A percentile compares a stretch with the other conserved stretches of the same genome.
These are phyloP conservation scores for Hydrochoerus hydrochaeris DNA, from an alignment of 2,113 vertebrate species.

Conservation along the genomic window DNA sequence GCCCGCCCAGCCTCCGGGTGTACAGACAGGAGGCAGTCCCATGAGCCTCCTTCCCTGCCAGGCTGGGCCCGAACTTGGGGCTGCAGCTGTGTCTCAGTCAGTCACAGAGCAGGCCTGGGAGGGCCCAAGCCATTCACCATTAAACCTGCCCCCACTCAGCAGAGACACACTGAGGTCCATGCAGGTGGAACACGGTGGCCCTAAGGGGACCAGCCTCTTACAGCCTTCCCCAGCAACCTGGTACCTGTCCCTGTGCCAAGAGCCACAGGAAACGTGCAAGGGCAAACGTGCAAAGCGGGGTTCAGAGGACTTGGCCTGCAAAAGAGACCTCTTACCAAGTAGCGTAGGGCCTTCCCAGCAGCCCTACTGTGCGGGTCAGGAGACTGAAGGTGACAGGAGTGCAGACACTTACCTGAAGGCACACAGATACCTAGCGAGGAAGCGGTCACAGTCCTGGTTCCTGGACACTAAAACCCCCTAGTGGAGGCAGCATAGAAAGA, in stretches of 20 bases:
- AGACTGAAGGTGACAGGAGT: not conserved
- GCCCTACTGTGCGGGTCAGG: not conserved
- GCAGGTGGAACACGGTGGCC: not conserved
- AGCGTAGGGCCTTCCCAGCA: not conserved
- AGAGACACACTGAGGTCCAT: not conserved
- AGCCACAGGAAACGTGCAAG: not conserved
- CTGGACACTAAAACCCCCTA: not conserved
- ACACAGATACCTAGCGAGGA: not conserved
- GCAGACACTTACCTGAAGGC: not conserved
- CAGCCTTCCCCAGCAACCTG: not conserved
- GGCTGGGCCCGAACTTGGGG: not conserved
- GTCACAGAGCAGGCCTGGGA: not conserved
- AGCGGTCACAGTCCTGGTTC: not conserved
- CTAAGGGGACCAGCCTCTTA: not conserved
- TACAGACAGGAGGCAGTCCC: not conserved
- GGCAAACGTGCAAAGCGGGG: too few relatives aligned
- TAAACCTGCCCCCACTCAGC: not conserved
- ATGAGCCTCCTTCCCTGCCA: not conserved
- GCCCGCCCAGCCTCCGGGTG: slow-evolving; percentile 16
- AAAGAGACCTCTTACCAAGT: too few relatives aligned
- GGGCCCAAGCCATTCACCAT: not conserved
- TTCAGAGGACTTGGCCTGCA: too few relatives aligned
- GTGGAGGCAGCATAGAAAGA: not conserved
- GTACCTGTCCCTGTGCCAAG: not conserved
- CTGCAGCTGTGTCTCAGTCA: not conserved